Percentiles rank a stretch among this genome's conserved stretches.
Conservation (phyloP, 2,797 vertebrate genomes). For the Bufotes viridis region DNA sequence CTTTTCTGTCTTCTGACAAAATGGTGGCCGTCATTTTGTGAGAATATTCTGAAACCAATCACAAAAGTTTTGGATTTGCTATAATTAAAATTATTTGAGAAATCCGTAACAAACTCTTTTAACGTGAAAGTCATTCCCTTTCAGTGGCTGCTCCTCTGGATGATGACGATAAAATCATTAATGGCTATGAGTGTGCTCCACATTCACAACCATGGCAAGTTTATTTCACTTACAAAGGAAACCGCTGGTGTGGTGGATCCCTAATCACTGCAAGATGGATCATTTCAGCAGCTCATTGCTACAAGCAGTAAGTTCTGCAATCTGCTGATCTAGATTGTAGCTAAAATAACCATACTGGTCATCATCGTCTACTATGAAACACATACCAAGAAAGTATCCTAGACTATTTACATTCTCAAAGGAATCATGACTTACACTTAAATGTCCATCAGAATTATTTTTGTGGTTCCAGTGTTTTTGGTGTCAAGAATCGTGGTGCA, state of each 20-base stretch:
- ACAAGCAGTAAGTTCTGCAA: constrained; percentile 65
- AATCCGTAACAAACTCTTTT: too few species aligned
- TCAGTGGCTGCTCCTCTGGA: constrained; percentile 28
- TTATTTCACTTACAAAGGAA: constrained; percentile 65
- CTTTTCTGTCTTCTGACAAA: too few species aligned
- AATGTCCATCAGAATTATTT: neutral
- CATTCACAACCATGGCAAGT: constrained; percentile 68
- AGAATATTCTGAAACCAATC: too few species aligned
- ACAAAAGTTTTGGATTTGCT: too few species aligned
- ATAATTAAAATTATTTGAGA: too few species aligned
- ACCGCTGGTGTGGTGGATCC: constrained; percentile 71
- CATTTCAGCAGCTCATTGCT: constrained; percentile 73
- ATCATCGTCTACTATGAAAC: neutral
- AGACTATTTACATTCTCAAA: neutral
- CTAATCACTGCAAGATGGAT: constrained; percentile 68
- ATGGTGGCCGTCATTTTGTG: too few species aligned
- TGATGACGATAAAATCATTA: constrained; percentile 64
- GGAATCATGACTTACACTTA: too few species aligned
- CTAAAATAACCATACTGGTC: neutral
- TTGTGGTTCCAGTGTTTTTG: neutral
- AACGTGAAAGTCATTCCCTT: neutral
- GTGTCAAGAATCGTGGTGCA: too few species aligned
- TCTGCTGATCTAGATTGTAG: neutral
- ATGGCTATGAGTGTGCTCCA: constrained; percentile 58
- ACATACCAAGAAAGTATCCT: neutral